Evolutionary conservation across 2,797 vertebrate species (phyloP), one percentile per base, ranked within the genome.

Genomic region (Sarcophilus harrisii): DNA sequence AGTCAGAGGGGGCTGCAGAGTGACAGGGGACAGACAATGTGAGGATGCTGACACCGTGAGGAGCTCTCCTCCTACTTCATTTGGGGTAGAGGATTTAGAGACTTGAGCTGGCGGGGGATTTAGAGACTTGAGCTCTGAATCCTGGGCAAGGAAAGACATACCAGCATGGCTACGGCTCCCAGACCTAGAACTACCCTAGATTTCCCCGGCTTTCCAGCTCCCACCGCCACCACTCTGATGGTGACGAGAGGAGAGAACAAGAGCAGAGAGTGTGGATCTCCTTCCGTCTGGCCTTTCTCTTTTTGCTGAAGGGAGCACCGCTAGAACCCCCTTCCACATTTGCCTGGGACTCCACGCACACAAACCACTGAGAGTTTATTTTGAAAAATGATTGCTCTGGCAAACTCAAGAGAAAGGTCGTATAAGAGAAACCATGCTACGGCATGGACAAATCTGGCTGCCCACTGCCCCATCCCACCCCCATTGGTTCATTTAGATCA

Each of bases 1-100:
- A 98, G 98, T 96, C 14, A 60, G 49, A 49, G 16, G 30, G 38
- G 91, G n/a, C 21, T 21, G 38, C 9, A 1, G 16, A 0, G 0
- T 1, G 2, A 21, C 29, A 0, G 54, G 29, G 1, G 32, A 5
- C 2, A 8, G 32, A 5, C 2, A 8, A 1, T 13, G 52, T 1
- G 3, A 57, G 54, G 90, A 5, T 52, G 0, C 21, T 91, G 54
- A 9, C 32, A 11, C 0, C 1, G 54, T 55, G 27, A 49, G 32
- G 66, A 30, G 9, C 38, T 66, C 73, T 52, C 0, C 24, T 12
- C 13, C 0, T n/a, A n/a, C 18, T 90, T 45, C 45, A 45, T 0
- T 27, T 30, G 29, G 5, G 30, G 12, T 8, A 54, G 4, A 57
- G 73, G 59, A 0, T 24, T 13, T 91, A 11, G 57, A 90, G 29